Conservation (phyloP, 1,140 invertebrate genomes). For the Reticulitermes speratus region DNA sequence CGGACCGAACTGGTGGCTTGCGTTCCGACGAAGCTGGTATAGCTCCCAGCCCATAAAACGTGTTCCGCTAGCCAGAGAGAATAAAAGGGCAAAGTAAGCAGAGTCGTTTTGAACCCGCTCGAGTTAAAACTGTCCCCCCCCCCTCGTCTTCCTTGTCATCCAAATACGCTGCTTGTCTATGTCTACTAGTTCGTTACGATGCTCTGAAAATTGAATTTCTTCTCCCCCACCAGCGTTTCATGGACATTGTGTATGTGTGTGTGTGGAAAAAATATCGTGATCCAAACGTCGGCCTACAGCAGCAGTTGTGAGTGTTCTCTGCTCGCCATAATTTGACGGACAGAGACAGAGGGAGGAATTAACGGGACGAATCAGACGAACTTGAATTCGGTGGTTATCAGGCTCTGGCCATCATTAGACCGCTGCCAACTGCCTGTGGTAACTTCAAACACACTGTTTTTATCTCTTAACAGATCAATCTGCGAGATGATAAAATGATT, state of each 20-base stretch:
- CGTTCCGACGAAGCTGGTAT: background rate
- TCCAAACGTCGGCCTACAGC: background rate
- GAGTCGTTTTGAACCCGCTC: background rate
- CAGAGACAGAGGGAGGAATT: no score
- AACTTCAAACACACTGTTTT: no score
- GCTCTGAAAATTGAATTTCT: background rate
- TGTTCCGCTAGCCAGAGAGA: slow-evolving; percentile 7
- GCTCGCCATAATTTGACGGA: no score
- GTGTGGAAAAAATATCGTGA: background rate
- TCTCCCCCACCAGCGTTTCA: background rate
- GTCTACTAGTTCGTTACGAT: slow-evolving; percentile 14
- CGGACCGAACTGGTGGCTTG: background rate
- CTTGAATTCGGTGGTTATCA: no score
- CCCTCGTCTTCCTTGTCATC: background rate
- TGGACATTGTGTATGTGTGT: background rate
- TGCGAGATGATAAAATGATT: no score
- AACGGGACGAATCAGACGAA: no score
- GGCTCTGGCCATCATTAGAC: no score
- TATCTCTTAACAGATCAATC: no score
- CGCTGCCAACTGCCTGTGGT: no score
- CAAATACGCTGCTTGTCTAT: slow-evolving; percentile 15
- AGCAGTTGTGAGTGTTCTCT: no score
- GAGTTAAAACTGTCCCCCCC: slow-evolving; percentile 1
- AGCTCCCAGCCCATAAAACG: background rate
- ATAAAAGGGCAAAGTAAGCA: slow-evolving; percentile 17